Evolutionary conservation across 1,140 invertebrate species (phyloP).

Genomic region (Ephestia elutella): DNA sequence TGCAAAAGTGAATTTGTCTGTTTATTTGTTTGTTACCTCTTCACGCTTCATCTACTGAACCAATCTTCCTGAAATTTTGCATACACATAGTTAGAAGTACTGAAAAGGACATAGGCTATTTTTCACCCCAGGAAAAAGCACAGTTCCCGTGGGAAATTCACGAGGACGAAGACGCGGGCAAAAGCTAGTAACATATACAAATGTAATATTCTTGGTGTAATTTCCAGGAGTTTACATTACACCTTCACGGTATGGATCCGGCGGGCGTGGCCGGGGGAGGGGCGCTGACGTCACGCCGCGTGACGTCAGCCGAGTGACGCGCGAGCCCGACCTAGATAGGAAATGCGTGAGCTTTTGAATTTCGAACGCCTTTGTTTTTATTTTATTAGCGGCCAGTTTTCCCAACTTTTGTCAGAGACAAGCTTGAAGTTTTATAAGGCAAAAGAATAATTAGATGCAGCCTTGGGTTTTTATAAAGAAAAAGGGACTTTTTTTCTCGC

Average conservation of each 20-base stretch:
- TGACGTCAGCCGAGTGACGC: conserved; percentile 37
- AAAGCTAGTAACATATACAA: too few relatives aligned
- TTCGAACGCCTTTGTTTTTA: conserved; percentile 11
- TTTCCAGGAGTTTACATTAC: background rate
- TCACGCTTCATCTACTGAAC: too few relatives aligned
- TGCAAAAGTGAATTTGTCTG: too few relatives aligned
- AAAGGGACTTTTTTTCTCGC: background rate
- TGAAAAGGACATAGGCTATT: too few relatives aligned
- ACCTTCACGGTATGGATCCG: conserved; percentile 3
- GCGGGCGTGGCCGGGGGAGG: conserved; percentile 42
- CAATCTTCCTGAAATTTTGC: too few relatives aligned
- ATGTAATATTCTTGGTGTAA: too few relatives aligned
- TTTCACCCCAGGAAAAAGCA: too few relatives aligned
- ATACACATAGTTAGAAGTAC: too few relatives aligned
- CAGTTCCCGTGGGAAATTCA: too few relatives aligned
- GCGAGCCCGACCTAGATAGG: conserved; percentile 23
- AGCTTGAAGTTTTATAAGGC: background rate
- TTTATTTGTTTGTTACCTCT: too few relatives aligned
- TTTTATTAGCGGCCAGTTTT: conserved; percentile 2
- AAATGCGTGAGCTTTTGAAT: conserved; percentile 14
- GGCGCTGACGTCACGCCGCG: conserved; percentile 39
- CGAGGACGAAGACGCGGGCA: too few relatives aligned
- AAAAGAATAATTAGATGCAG: background rate
- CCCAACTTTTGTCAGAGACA: background rate
- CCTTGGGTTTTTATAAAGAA: background rate